Evolutionary conservation across 2,797 vertebrate species (phyloP).

Genomic region (Rhadinocentrus ornatus): DNA sequence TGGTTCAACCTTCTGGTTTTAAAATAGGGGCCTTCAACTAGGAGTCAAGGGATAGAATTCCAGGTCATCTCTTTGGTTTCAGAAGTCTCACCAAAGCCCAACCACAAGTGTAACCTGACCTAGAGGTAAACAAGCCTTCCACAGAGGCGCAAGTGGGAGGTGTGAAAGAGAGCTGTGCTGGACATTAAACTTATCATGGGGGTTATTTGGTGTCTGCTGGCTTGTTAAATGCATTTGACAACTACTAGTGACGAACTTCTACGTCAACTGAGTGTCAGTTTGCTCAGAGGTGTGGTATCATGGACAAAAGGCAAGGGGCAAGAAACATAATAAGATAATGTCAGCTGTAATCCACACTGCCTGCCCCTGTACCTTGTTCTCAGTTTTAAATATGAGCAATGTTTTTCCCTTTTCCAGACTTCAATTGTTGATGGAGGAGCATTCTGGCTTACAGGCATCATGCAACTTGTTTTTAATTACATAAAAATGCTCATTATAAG

Average conservation of each 20-base stretch:
- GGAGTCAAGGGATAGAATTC: constrained; percentile 67
- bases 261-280: constrained; percentile 54
- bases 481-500: neutral
- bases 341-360: constrained; percentile 20
- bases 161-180: constrained; percentile 51
- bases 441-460: neutral
- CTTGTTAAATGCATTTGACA: constrained; percentile 60
- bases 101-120: constrained; percentile 68
- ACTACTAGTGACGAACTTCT: constrained; percentile 65
- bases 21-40: constrained; percentile 21
- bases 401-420: neutral
- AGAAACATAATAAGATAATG: constrained; percentile 48
- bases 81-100: constrained; percentile 52
- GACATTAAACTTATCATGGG: constrained; percentile 47
- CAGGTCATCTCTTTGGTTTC: constrained; percentile 74
- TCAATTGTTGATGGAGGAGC: neutral
- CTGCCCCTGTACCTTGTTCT: neutral
- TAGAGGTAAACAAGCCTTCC: constrained; percentile 65
- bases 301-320: constrained; percentile 32
- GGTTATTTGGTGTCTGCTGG: constrained; percentile 43
- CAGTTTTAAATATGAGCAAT: neutral
- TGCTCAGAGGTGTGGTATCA: constrained; percentile 20
- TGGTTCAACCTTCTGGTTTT: constrained; percentile 1
- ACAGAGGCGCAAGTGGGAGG: constrained; percentile 33
- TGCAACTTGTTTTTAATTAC: neutral